Evolutionary conservation across 2,888 invertebrate species (phyloP).

Genomic region (Pocota personata): DNA sequence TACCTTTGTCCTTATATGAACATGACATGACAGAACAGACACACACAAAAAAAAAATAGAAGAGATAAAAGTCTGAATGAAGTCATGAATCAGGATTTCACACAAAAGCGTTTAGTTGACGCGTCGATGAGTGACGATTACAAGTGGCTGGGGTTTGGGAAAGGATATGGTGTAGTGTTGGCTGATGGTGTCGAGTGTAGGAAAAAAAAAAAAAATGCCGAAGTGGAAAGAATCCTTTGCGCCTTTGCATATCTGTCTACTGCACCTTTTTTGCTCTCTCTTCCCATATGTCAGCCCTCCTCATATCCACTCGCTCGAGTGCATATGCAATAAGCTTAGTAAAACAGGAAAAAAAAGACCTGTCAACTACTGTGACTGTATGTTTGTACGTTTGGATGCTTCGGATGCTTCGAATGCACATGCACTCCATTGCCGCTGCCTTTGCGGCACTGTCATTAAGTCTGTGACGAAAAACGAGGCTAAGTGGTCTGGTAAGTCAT

Average conservation of each 20-base stretch:
- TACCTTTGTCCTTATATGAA: slow-evolving; percentile 56
- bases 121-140: slow-evolving; percentile 71
- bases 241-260: slow-evolving; percentile 59
- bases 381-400: slow-evolving; percentile 14
- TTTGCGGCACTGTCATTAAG: slow-evolving; percentile 66
- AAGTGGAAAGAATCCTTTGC: slow-evolving; percentile 58
- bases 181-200: slow-evolving; percentile 65
- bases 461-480: slow-evolving; percentile 72
- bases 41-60: not conserved
- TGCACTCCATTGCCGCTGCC: slow-evolving; percentile 44
- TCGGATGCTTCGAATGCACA: slow-evolving; percentile 60
- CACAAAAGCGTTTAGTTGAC: slow-evolving; percentile 58
- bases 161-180: slow-evolving; percentile 51
- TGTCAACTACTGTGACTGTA: slow-evolving; percentile 68
- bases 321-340: slow-evolving; percentile 71
- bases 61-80: slow-evolving; percentile 25
- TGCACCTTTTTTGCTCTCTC: slow-evolving; percentile 30
- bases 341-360: slow-evolving; percentile 59
- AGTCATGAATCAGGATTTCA: slow-evolving; percentile 56
- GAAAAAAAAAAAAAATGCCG: slow-evolving; percentile 41
- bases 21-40: not conserved
- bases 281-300: slow-evolving; percentile 12
- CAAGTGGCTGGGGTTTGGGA: slow-evolving; percentile 54
- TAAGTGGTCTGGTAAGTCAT: slow-evolving; percentile 74
- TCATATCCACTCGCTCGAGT: slow-evolving; percentile 54